Evolutionary conservation across 2,797 vertebrate genomes (phyloP), one percentile per base, ranked within the genome.

Genomic region (Acanthornis magna): DNA sequence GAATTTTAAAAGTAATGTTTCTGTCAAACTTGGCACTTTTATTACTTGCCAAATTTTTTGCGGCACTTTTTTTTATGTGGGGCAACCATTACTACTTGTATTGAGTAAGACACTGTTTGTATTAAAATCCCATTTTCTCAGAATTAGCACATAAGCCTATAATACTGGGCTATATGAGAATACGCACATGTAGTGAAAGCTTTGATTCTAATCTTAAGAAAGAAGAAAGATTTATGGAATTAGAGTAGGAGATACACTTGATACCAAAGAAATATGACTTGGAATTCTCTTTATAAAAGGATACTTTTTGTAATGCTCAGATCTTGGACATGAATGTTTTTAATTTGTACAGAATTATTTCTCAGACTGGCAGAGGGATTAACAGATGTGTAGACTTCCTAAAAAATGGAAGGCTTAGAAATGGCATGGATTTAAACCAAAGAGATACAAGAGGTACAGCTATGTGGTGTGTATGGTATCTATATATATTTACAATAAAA

Each of bases 361-460:
- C 38, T 25, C 22, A 38, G 18, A 48, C 27, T 66, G 55, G 14
- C 27, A 61, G 42, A 71, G 34, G 36, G 10, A 21, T 81, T 74
- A 40, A 51, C 5, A 68, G 80, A 47, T 23, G 10, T 0, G 0
- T 29, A 32, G 34, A 26, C 16, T 72, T 65, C 25, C 30, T 72
- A 29, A 72, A 74, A 62, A 29, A 26, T 55, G 23, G 3, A n/a
- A 7, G 36, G 14, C 36, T 72, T 77, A 21, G 60, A 83, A 89
- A 23, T 21, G 16, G 5, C 13, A 4, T 17, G 32, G 19, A 45
- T 83, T 79, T 88, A 74, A 83, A 71, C 6, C 17, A 8, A 57
- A 27, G 47, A 54, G 9, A 26, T 55, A 11, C 0, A 19, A 53
- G 40, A 70, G 21, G 7, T 3, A 3, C 1, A 36, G 25, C 23